Evolutionary conservation across 2,888 invertebrate genomes (phyloP).

Genomic region (Dermolepida albohirtum): DNA sequence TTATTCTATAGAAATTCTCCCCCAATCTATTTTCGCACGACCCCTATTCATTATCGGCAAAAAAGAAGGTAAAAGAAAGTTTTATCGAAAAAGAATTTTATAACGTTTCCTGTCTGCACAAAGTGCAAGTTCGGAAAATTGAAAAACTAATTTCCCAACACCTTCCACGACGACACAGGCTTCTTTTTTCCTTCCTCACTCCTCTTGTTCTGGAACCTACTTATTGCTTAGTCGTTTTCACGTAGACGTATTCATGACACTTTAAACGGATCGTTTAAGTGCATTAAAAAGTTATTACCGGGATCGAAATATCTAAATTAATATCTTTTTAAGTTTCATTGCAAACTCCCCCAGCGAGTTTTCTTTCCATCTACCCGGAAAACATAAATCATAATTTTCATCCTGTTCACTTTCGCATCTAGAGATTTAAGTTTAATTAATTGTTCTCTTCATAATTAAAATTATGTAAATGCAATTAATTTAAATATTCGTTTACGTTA

Average conservation of each 20-base stretch:
- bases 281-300: conserved; percentile 35
- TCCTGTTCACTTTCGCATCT: neutral
- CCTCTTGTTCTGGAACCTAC: neutral
- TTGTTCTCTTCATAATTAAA: neutral
- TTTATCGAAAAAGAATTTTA: conserved; percentile 36
- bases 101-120: conserved; percentile 9
- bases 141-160: conserved; percentile 39
- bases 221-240: conserved; percentile 16
- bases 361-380: neutral
- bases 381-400: conserved; percentile 3
- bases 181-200: neutral
- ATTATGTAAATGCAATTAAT: neutral
- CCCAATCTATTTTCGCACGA: conserved; percentile 44
- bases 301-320: conserved; percentile 21
- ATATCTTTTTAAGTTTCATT: conserved; percentile 24
- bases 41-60: conserved; percentile 46
- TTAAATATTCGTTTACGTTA: neutral
- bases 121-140: conserved; percentile 38
- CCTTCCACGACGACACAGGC: conserved; percentile 1
- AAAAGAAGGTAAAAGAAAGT: conserved; percentile 30
- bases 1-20: conserved; percentile 47
- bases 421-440: conserved; percentile 6
- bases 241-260: conserved; percentile 29
- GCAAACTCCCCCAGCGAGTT: neutral
- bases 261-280: conserved; percentile 24